These are phyloP conservation scores for Eupeodes luniger DNA, from an alignment of 2,888 invertebrate species.

Conservation along the genomic window DNA sequence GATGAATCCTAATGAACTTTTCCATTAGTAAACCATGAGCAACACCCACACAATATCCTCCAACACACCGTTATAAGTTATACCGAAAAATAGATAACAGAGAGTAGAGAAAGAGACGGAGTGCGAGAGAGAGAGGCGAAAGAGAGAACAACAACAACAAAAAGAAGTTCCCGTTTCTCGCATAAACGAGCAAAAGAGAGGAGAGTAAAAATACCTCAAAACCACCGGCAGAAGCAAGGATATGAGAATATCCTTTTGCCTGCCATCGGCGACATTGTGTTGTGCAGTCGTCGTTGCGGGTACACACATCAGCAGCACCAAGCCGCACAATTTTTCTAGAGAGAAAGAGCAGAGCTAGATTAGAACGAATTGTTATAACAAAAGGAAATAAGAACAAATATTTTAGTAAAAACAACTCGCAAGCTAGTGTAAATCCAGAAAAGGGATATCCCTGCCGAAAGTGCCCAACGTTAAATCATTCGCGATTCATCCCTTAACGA, in stretches of 20 bases:
- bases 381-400: conserved; percentile 30
- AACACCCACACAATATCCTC: conserved; percentile 68
- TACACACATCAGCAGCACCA: conserved; percentile 67
- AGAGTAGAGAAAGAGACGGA: conserved; percentile 9
- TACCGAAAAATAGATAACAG: conserved; percentile 24
- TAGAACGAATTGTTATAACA: conserved; percentile 36
- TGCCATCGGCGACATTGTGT: conserved; percentile 73
- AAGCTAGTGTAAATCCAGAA: conserved; percentile 54
- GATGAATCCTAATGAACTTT: conserved; percentile 73
- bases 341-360: conserved; percentile 47
- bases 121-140: conserved; percentile 8
- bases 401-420: conserved; percentile 25
- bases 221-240: conserved; percentile 69
- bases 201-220: conserved; percentile 50
- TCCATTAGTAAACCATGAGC: conserved; percentile 48
- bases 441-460: conserved; percentile 73
- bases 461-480: conserved; percentile 77
- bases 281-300: conserved; percentile 74
- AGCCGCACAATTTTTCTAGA: conserved; percentile 44
- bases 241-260: conserved; percentile 72
- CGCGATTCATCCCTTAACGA: conserved; percentile 79
- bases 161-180: not conserved
- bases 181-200: not conserved
- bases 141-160: not conserved
- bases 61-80: conserved; percentile 35